Evolutionary conservation across 2,888 invertebrate genomes (phyloP).

Genomic region (Caenorhabditis sp.): DNA sequence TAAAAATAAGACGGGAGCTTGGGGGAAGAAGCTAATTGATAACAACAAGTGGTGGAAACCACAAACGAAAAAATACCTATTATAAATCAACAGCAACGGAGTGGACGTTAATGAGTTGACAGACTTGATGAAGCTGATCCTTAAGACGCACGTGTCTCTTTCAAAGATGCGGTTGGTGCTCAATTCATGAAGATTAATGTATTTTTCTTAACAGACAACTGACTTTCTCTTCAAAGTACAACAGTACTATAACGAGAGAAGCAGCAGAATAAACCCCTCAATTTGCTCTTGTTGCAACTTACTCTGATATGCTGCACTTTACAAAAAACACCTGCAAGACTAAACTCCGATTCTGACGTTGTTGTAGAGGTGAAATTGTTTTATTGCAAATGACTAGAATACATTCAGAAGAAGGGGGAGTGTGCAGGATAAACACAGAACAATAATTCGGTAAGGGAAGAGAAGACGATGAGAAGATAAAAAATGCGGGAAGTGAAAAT

Average conservation of each 20-base stretch:
- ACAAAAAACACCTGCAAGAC: constrained; percentile 22
- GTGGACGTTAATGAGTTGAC: constrained; percentile 38
- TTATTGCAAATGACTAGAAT: constrained; percentile 44
- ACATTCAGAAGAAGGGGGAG: constrained; percentile 21
- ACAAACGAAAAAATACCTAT: constrained; percentile 25
- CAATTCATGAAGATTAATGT: background rate
- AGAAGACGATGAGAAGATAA: background rate
- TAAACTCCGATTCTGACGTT: background rate
- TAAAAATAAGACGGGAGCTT: constrained; percentile 8
- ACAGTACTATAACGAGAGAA: too few relatives aligned
- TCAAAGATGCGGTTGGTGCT: background rate
- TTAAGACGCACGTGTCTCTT: constrained; percentile 9
- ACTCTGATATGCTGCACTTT: background rate
- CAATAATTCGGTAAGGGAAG: background rate
- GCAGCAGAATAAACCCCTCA: too few relatives aligned
- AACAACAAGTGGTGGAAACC: constrained; percentile 16
- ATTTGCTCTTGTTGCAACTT: too few relatives aligned
- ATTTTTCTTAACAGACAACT: background rate
- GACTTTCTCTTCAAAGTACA: too few relatives aligned
- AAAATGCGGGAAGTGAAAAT: constrained; percentile 42
- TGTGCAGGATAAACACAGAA: constrained; percentile 10
- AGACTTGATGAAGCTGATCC: constrained; percentile 10
- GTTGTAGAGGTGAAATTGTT: background rate
- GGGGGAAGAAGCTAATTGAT: constrained; percentile 9
- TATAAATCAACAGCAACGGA: constrained; percentile 40